Conservation (phyloP, 2,797 vertebrate species). For the Bryconaethiops microstoma region DNA sequence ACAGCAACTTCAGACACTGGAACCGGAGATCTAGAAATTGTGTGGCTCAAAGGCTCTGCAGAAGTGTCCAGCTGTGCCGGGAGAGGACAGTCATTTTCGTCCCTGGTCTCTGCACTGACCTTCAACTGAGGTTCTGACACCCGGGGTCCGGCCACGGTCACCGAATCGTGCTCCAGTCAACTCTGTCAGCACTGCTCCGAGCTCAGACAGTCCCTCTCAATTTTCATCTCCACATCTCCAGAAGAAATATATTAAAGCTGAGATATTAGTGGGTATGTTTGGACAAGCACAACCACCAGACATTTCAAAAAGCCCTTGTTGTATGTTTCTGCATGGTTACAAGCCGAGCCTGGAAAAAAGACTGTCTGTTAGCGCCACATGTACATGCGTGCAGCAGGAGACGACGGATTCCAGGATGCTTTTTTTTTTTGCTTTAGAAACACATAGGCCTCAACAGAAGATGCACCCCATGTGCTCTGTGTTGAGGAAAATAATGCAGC, state of each 20-base stretch:
- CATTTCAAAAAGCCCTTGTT: neutral
- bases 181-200: constrained; percentile 12
- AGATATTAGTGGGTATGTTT: neutral
- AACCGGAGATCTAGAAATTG: neutral
- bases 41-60: neutral
- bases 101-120: constrained; percentile 8
- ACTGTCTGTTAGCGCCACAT: neutral
- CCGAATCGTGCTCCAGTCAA: constrained; percentile 20
- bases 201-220: constrained; percentile 3
- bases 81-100: constrained; percentile 51
- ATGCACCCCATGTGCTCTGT: neutral
- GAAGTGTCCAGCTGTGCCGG: constrained; percentile 53
- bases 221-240: constrained; percentile 15
- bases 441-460: neutral
- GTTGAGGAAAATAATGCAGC: neutral
- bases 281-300: neutral
- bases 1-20: neutral
- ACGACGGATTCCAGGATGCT: neutral
- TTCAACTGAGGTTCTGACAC: constrained; percentile 28
- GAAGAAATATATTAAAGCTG: constrained; percentile 2
- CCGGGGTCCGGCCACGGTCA: constrained; percentile 17
- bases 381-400: neutral
- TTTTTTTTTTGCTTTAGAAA: neutral
- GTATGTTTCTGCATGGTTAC: neutral
- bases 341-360: neutral